Percentiles rank a stretch among this genome's conserved stretches.
Evolutionary conservation across 1,140 invertebrate species (phyloP).

Genomic region (Pseudomyrmex pallidus): DNA sequence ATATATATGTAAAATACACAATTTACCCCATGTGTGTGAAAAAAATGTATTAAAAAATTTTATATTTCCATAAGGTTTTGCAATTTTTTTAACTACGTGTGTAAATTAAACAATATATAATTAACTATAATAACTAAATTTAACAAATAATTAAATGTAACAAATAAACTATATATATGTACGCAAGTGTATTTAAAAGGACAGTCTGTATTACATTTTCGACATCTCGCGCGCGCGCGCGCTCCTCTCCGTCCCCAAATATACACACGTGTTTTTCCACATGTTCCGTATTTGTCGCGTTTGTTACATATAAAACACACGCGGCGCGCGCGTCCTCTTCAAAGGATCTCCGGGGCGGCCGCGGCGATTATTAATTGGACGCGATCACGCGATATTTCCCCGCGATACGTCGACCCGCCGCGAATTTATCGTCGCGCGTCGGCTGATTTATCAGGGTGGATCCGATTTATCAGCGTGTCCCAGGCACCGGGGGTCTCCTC

Average conservation of each 20-base stretch:
- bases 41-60: background rate
- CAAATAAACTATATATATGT: background rate
- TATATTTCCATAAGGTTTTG: background rate
- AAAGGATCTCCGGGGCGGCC: slow-evolving; percentile 52
- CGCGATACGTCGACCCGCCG: slow-evolving; percentile 66
- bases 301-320: slow-evolving; percentile 67
- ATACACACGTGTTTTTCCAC: background rate
- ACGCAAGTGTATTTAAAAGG: background rate
- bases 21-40: too few species aligned
- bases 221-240: background rate
- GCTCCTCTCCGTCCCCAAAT: too few species aligned
- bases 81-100: background rate
- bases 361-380: slow-evolving; percentile 71
- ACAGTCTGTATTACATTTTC: slow-evolving; percentile 13
- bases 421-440: slow-evolving; percentile 68
- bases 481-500: slow-evolving; percentile 20
- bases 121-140: background rate
- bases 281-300: slow-evolving; percentile 4
- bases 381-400: slow-evolving; percentile 75
- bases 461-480: slow-evolving; percentile 71
- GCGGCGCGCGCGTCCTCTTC: slow-evolving; percentile 45
- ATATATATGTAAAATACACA: too few species aligned
- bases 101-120: background rate
- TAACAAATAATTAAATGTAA: background rate
- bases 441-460: slow-evolving; percentile 70